phyloP scores from a whole-genome alignment of 2,113 vertebrate genomes.

The Lophotis ruficrista region DNA sequence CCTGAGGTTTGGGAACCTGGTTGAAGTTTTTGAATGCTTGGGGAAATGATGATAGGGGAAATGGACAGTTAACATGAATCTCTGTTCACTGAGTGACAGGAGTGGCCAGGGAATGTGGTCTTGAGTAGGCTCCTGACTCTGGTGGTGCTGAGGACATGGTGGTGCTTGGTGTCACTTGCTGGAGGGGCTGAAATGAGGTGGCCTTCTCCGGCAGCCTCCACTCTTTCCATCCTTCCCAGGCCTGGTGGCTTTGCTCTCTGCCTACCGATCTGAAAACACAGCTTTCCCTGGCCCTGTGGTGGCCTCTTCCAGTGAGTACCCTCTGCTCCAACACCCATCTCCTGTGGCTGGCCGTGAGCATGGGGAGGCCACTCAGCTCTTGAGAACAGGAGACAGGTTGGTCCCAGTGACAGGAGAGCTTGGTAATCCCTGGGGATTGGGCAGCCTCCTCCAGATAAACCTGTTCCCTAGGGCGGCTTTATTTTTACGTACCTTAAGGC shows the following conservation, averaged over 20 bases:
- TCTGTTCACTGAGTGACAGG: background rate
- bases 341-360: background rate
- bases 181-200: no score
- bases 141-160: no score
- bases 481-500: background rate
- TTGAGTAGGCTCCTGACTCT: no score
- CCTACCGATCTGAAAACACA: no score
- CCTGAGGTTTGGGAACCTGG: background rate
- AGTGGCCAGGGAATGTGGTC: background rate
- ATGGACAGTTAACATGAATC: background rate
- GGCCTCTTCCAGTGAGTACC: background rate
- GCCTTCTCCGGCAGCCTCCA: no score
- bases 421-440: background rate
- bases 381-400: rapidly evolving
- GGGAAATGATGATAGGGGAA: background rate
- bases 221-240: no score
- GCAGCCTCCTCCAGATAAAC: background rate
- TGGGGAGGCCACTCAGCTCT: background rate
- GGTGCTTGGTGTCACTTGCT: no score
- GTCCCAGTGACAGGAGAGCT: background rate
- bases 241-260: no score
- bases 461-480: background rate
- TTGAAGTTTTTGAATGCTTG: background rate
- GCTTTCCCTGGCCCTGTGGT: rapidly evolving
- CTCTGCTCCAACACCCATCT: background rate